Evolutionary conservation across 2,113 vertebrate species (phyloP), one percentile per base, ranked within the genome.

Genomic region (Zootoca vivipara): DNA sequence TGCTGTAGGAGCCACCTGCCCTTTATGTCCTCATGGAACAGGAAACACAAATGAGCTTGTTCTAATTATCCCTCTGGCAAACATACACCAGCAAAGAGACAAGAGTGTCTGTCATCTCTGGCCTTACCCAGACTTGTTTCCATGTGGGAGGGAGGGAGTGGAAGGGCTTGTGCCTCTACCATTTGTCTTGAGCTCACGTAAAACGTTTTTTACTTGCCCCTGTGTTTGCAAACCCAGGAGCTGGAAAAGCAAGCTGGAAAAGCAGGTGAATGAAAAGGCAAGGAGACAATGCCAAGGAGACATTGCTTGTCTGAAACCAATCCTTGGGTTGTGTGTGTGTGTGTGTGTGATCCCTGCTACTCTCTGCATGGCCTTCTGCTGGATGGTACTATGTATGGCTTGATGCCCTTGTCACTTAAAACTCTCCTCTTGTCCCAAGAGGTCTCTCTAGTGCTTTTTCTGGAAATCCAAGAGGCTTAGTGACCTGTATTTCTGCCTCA

Each of bases 1-100:
- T 70, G 46, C 35, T 64, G 35, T 33, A 67, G 42, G 75, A 35
- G 46, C 78, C 84, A 85, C 84, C 78, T 86, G 58, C 46, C 38
- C 58, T 82, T 40, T 40, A 12, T 40, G 40, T 82, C 88, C 85
- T 73, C 33, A 42, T 7, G 46, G 80, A 28, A 42, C 73, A 82
- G 33, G 72, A 40, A 78, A 78, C 81, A 69, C 84, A 86, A 77
- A 78, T 58, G 46, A 89, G 65, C 46, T 69, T 82, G 70, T 75
- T 86, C 70, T 89, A 67, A 86, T 89, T 82, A 86, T 78, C 85
- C 73, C 89, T 70, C 85, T 64, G 73, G 73, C 84, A 90, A 62
- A 82, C 33, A 42, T 20, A 69, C 42, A 58, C 58, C 79, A 42
- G 72, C 35, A 28, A 30, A 83, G 73, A 75, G 46, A 83, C 28